Evolutionary conservation across 1,140 invertebrate genomes (phyloP).

Genomic region (Drosophila kohkoa): DNA sequence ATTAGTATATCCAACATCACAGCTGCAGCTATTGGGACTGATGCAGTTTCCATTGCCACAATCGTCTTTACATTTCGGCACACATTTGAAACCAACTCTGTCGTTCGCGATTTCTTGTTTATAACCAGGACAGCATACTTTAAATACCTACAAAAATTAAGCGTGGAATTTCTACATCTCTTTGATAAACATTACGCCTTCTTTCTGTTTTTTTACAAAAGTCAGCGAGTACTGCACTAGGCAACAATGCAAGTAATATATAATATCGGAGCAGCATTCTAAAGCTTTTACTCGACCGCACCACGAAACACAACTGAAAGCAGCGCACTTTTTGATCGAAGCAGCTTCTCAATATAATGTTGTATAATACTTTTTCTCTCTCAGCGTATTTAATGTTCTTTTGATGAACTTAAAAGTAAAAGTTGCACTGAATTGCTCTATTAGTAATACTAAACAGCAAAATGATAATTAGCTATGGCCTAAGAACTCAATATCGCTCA

Average conservation of each 20-base stretch:
- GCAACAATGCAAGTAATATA: neutral
- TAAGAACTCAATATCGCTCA: too few species aligned
- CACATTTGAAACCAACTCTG: neutral
- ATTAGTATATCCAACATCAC: constrained; percentile 8
- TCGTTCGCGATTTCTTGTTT: neutral
- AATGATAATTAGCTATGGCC: too few species aligned
- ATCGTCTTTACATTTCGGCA: neutral
- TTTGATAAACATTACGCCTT: too few species aligned
- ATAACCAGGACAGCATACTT: neutral
- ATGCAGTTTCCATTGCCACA: neutral
- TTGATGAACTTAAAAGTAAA: too few species aligned
- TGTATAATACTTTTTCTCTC: neutral
- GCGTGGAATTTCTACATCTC: too few species aligned
- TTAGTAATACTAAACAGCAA: too few species aligned
- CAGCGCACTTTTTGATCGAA: neutral
- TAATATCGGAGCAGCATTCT: constrained; percentile 1
- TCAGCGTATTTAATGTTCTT: too few species aligned
- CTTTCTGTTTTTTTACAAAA: too few species aligned
- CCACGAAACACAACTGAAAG: neutral
- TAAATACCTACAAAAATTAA: neutral
- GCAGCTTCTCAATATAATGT: neutral
- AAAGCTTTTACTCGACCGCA: neutral
- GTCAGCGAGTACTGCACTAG: neutral
- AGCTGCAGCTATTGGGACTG: neutral
- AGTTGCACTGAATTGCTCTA: too few species aligned